Conservation (phyloP, 2,797 vertebrate genomes). For the Dicrostonyx torquatus region DNA sequence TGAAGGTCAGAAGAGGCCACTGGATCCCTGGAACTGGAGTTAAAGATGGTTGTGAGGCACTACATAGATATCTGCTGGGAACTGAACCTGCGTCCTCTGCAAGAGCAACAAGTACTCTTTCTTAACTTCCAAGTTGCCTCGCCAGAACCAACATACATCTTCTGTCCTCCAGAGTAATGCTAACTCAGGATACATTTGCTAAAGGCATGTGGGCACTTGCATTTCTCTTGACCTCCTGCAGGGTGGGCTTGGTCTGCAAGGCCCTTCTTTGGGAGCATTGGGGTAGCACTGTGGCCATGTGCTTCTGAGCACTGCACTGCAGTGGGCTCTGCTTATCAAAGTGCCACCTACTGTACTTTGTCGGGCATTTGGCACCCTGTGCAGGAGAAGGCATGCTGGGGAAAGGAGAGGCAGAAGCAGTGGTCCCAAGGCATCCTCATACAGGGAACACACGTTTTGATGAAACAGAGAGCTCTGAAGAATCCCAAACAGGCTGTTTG, state of each 20-base stretch:
- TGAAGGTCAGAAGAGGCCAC: neutral
- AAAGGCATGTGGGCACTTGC: neutral
- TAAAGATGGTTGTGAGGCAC: neutral
- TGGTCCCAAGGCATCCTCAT: neutral
- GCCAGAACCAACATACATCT: neutral
- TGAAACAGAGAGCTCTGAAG: neutral
- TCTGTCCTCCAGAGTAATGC: neutral
- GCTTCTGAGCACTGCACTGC: neutral
- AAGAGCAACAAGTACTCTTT: neutral
- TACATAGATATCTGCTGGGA: neutral
- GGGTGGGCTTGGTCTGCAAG: neutral
- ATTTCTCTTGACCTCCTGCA: constrained; percentile 1
- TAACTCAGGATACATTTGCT: constrained; percentile 54
- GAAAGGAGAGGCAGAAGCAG: neutral
- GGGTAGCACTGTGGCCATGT: neutral
- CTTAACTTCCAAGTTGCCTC: neutral
- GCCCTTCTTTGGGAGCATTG: neutral
- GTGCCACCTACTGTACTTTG: constrained; percentile 47
- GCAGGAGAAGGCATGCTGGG: neutral
- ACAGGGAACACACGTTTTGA: neutral
- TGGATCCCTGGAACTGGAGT: neutral
- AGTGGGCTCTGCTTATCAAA: constrained; percentile 10
- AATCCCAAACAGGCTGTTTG: neutral
- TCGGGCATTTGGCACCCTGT: neutral
- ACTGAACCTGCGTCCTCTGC: neutral